Evolutionary conservation across 1,140 invertebrate species (phyloP), one percentile per base, ranked within the genome.

Genomic region (Caenorhabditis latens): DNA sequence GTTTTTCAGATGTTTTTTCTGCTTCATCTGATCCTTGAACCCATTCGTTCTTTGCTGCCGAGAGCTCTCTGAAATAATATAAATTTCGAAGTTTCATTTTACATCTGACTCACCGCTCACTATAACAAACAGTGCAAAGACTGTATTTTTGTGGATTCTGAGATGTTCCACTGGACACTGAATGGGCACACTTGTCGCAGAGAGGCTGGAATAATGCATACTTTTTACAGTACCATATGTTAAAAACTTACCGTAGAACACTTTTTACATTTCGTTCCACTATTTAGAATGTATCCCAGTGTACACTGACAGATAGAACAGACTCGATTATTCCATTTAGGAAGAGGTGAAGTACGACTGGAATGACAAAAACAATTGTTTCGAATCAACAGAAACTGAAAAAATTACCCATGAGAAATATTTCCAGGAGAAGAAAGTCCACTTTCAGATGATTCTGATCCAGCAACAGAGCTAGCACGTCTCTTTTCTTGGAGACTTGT

Each of bases 91-190:
- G 14, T 58, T 58, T 58, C 57, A 32, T 32, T 32, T 32, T 32
- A 1, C 57, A 13, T 13, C 50, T 53, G 50, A 53, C 50, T 11
- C 16, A 71, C 67, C 67, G n/a, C 11, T 79, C 71, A 50, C 71
- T 79, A 24, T 79, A 79, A 19, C 71, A 79, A 53, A 79, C 71
- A 6, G 71, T 50, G 71, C 71, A 79, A 9, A 79, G 46, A 24
- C 71, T 79, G 24, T 79, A 79, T 50, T 79, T 79, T 21, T 79
- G 71, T 24, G 71, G 71, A 53, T 79, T 79, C 24, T 79, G 71
- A 2, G 43, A 4, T 5, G 32, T 79, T 32, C 71, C 71, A 50
- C 71, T 50, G 1, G n/a, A 21, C 19, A 79, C 71, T 9, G 71
- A 79, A 13, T 79, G 46, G 24, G 71, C 71, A 19, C 71, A 79